phyloP scores from a whole-genome alignment of 2,113 vertebrate genomes.

The Sarotherodon lohbergeri region DNA sequence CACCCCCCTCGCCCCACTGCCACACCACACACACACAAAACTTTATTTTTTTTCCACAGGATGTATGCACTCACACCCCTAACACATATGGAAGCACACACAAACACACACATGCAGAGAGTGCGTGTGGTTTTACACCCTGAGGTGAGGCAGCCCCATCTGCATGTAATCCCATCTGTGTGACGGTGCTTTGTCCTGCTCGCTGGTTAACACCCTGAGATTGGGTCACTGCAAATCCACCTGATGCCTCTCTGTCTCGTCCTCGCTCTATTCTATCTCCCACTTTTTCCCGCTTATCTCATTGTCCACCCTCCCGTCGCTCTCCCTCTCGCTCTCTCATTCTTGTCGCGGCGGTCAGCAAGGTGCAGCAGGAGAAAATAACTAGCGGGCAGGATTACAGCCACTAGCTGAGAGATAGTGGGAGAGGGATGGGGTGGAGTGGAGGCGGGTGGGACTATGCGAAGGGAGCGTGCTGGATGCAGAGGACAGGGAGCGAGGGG shows the following conservation, averaged over 20 bases:
- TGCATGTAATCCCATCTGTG: slow-evolving; percentile 72
- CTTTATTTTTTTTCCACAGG: neutral
- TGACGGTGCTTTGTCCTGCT: slow-evolving; percentile 55
- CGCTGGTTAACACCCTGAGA: slow-evolving; percentile 66
- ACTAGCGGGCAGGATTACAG: slow-evolving; percentile 33
- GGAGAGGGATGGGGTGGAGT: neutral
- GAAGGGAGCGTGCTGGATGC: neutral
- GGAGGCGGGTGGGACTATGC: neutral
- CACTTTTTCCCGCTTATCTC: slow-evolving; percentile 32
- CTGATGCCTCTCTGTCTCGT: slow-evolving; percentile 54
- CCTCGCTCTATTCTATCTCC: slow-evolving; percentile 18
- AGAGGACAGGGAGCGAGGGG: slow-evolving; percentile 45
- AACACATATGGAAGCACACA: neutral
- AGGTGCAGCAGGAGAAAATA: slow-evolving; percentile 42
- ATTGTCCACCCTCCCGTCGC: neutral
- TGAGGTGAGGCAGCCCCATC: slow-evolving; percentile 62
- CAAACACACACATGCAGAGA: neutral
- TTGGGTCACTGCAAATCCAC: slow-evolving; percentile 68
- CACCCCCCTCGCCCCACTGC: neutral
- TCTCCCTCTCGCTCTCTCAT: neutral
- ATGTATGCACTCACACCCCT: neutral
- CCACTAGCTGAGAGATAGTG: neutral
- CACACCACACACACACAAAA: neutral
- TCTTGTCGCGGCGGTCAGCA: slow-evolving; percentile 1
- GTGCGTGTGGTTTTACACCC: slow-evolving; percentile 34